Evolutionary conservation across 2,113 vertebrate genomes (phyloP), one percentile per base, ranked within the genome.

Genomic region (Hydropotes inermis): DNA sequence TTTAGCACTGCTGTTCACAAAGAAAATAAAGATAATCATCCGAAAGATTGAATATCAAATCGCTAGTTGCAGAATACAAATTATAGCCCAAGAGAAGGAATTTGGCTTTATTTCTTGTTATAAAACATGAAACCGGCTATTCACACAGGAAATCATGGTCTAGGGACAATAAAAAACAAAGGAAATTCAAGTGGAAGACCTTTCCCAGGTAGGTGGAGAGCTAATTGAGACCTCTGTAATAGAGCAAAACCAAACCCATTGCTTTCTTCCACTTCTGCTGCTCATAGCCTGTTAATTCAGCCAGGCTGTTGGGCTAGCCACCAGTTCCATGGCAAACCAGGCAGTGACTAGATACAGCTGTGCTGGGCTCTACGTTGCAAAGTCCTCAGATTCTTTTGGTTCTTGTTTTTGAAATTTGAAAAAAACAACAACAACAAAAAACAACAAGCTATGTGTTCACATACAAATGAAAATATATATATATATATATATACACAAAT

Each of bases 1-100:
- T 98, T 98, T 96, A 98, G 79, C 87, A 94, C 43, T 87, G 21
- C n/a, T 81, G 21, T 97, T 98, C 94, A 94, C 47, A 57, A 94
- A 87, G 47, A 67, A 98, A 89, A 93, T n/a, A 93, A 97, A 97
- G 81, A 76, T 95, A 97, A 96, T 98, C 91, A 98, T 54, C 47
- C 11, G 3, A 86, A 86, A 97, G 86, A 92, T 45, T 96, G 57
- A 96, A 70, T 95, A 97, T 58, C 0, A 19, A 97, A 97, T 97
- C 60, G 1, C 17, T 83, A 92, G 76, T 67, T 94, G 33, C 84
- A 92, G 76, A 89, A 91, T 90, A 67, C 60, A 98, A 96, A 95
- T 86, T 78, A 83, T 45, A 93, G 84, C 60, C 74, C 52, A 0
- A 79, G 64, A 89, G 9, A 76, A 88, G 57, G 70, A 93, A 93